Evolutionary conservation across 2,113 vertebrate species (phyloP), one percentile per base, ranked within the genome.

Genomic region (Anseranas semipalmata): DNA sequence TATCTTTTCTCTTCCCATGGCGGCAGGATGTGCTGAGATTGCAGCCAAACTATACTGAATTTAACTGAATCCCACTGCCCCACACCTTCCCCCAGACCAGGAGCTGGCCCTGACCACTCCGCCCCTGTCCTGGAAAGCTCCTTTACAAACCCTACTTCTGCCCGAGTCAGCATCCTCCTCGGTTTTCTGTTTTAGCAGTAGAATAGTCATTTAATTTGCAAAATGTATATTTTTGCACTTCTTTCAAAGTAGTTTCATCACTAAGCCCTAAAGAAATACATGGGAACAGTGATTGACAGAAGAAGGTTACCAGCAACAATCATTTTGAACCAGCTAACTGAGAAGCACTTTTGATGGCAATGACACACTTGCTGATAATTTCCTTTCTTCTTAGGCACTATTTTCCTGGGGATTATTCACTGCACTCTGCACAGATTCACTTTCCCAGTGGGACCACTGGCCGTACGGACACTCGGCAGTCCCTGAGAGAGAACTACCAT

Each of bases 61-160:
- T 72, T 74, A 85, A 60, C n/a, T 83, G 72, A 89, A 89, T 94
- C 86, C 85, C 39, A 82, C 76, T 87, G 84, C n/a, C 66, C 65
- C 35, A 56, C 67, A 41, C 20, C 18, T 72, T 87, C 77, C 52
- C 45, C 39, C 72, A 82, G 70, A 58, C 32, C 71, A 78, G 52
- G 62, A 37, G 12, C 37, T 72, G 21, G 15, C 24, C 67, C 50
- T 85, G 50, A 72, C 62, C 76, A 77, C 80, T 85, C 33, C 33
- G 45, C 45, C 15, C 83, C 70, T 20, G 4, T 11, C 9, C 62
- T 50, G 45, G 67, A 93, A 93, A 56, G 45, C 43, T 78, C 10
- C 58, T 91, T 83, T 88, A 63, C 35, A 43, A 18, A 55, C 4
- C 21, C 8, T 37, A 1, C 41, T 72, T 75, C 52, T 72, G 21